These are phyloP conservation scores for Imbricaverruca yamaguchii DNA, from an alignment of 2,888 invertebrate species.

Conservation along the genomic window DNA sequence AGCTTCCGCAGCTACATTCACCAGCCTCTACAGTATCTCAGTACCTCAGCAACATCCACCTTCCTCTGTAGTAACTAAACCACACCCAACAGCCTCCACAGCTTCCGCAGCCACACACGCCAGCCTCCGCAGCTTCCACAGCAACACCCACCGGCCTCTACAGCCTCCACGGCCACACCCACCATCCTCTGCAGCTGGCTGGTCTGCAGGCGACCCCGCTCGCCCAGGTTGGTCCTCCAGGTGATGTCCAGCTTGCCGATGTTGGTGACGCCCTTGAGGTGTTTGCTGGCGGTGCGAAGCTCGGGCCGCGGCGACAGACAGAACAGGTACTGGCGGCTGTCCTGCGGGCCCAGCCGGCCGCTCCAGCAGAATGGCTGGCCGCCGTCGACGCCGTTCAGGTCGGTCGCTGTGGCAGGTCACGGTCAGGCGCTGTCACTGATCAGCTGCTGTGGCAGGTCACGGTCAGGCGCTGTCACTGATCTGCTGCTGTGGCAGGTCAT, in stretches of 20 bases:
- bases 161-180: slow-evolving; percentile 36
- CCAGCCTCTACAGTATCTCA: no score
- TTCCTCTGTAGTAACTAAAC: slow-evolving; percentile 68
- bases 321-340: slow-evolving; percentile 90
- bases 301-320: slow-evolving; percentile 74
- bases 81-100: neutral
- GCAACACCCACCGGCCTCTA: slow-evolving; percentile 45
- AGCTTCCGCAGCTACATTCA: slow-evolving; percentile 22
- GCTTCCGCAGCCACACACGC: no score
- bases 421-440: no score
- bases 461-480: no score
- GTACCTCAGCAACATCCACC: slow-evolving; percentile 48
- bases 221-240: slow-evolving; percentile 95
- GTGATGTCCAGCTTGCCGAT: slow-evolving; percentile 97
- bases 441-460: no score
- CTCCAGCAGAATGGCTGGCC: slow-evolving; percentile 42
- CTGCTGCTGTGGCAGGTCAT: neutral
- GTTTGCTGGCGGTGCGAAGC: slow-evolving; percentile 54
- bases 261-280: slow-evolving; percentile 43
- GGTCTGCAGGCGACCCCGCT: slow-evolving; percentile 91
- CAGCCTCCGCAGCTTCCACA: slow-evolving; percentile 23
- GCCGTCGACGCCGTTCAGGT: slow-evolving; percentile 21
- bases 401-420: neutral
- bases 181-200: slow-evolving; percentile 86
- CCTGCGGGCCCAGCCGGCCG: slow-evolving; percentile 66